Base-by-base conservation (phyloP, 1,140 invertebrate genomes). In the Heliconius hermathena region DNA sequence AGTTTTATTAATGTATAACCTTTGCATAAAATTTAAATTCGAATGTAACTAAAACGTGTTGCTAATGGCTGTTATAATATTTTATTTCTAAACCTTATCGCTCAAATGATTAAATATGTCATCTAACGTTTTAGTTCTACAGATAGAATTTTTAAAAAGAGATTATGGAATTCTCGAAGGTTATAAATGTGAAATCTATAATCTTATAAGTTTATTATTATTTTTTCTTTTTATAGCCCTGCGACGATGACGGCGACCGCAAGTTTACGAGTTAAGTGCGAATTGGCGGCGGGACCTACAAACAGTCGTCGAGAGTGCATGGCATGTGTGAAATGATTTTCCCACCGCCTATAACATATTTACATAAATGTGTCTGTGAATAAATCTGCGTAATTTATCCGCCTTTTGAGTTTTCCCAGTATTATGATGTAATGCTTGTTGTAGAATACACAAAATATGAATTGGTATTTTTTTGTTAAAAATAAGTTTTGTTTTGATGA, bases 251-350 rank as follows among this genome's bases (percentile, higher is more conserved):
- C 49, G 52, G 81, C 77, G 83, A 89, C 87, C 89, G 83, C 88
- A 91, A 79, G 79, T 90, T 91, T 91, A 90, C 84, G 89, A 89
- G 79, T 73, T 81, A 66, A 83, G 83, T 77, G 84, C 84, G 86
- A 85, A 90, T 90, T 90, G 85, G 85, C 82, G 85, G 85, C 84
- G 85, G 85, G 84, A 86, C 83, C 80, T 84, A 81, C 79, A 81
- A 77, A 81, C 79, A 77, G 79, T 26, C 79, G 74, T 75, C 57
- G 71, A 52, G 74, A 75, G 77, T 76, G 36, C 57, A 57, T 38
- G 72, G 57, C 71, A 71, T 52, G 74, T 74, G 79, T 77, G 76
- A 81, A 81, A 77, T 77, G 75, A 74, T 77, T 81, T 81, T 77
- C 76, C 79, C 79, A 81, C 71, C 74, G 57, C 57, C n/a, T 41